phyloP scores from a whole-genome alignment of 1,140 invertebrate species.

The Heliconius eleuchia region DNA sequence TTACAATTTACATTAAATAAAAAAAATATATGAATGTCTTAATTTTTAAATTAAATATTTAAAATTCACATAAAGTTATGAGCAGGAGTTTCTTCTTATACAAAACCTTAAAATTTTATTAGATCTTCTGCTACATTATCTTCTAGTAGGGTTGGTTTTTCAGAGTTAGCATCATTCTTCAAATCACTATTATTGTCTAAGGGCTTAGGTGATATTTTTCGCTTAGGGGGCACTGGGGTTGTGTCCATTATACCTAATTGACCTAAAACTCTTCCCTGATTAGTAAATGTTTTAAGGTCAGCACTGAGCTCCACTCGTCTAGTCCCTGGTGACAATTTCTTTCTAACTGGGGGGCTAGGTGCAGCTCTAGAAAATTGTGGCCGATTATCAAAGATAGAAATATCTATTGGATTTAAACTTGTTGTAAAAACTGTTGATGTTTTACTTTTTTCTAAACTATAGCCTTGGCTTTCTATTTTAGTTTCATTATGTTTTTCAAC shows the following conservation, averaged over 20 bases:
- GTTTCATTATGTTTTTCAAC: slow-evolving; percentile 32
- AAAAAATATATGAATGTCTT: no score
- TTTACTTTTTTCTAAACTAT: slow-evolving; percentile 73
- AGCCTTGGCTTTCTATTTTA: slow-evolving; percentile 47
- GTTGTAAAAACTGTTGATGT: slow-evolving; percentile 64
- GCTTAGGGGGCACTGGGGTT: slow-evolving; percentile 60
- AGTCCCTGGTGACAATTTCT: slow-evolving; percentile 64
- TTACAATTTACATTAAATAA: no score
- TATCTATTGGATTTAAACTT: slow-evolving; percentile 62
- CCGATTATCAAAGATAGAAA: slow-evolving; percentile 74
- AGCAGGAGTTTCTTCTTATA: no score
- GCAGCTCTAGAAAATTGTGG: slow-evolving; percentile 67
- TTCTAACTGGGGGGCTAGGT: slow-evolving; percentile 75
- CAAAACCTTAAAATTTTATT: slow-evolving; percentile 57
- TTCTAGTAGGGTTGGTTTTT: slow-evolving; percentile 4
- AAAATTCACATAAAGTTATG: no score
- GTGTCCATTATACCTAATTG: slow-evolving; percentile 60
- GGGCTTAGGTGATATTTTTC: slow-evolving; percentile 66
- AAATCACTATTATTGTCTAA: slow-evolving; percentile 42
- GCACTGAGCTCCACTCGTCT: slow-evolving; percentile 63
- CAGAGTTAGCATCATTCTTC: slow-evolving; percentile 27
- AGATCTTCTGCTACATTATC: slow-evolving; percentile 56
- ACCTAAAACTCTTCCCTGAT: slow-evolving; percentile 57
- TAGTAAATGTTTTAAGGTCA: slow-evolving; percentile 51
- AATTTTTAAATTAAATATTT: no score